A percentile compares a stretch with the other conserved stretches of the same genome.
phyloP scores from a whole-genome alignment of 2,113 vertebrate genomes.

The Zosterops hypoxanthus region DNA sequence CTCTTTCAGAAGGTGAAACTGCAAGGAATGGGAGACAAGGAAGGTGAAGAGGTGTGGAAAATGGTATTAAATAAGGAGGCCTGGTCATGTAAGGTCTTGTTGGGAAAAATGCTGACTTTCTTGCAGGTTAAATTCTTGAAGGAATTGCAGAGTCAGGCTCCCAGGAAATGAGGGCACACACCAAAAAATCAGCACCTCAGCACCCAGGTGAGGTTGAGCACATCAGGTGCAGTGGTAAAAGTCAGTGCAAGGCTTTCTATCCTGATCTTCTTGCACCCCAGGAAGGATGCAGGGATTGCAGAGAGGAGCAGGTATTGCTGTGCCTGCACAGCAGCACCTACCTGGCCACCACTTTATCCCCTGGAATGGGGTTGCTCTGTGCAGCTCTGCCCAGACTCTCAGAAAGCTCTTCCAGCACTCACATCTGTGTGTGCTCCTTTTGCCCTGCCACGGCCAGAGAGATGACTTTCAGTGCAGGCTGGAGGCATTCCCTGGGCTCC shows the following conservation, averaged over 20 bases:
- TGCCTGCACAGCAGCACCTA: not conserved
- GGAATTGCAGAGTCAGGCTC: conserved; percentile 30
- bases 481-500: not conserved
- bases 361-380: not conserved
- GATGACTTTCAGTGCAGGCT: not conserved
- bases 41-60: not conserved
- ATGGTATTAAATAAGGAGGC: not conserved
- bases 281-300: not conserved
- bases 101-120: conserved; percentile 49
- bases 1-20: not conserved
- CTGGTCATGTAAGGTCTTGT: conserved; percentile 6
- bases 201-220: not conserved
- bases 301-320: not conserved
- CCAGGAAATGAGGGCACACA: not conserved
- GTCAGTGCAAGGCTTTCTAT: not conserved
- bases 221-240: not conserved
- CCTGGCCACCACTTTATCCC: not conserved
- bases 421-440: not conserved
- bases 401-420: not conserved
- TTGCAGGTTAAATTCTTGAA: not conserved
- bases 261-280: not conserved
- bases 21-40: not conserved
- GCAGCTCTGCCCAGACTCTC: not conserved
- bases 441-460: not conserved
- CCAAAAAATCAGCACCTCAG: not conserved